Evolutionary conservation across 2,113 vertebrate species (phyloP).

Genomic region (Struthidea cinerea): DNA sequence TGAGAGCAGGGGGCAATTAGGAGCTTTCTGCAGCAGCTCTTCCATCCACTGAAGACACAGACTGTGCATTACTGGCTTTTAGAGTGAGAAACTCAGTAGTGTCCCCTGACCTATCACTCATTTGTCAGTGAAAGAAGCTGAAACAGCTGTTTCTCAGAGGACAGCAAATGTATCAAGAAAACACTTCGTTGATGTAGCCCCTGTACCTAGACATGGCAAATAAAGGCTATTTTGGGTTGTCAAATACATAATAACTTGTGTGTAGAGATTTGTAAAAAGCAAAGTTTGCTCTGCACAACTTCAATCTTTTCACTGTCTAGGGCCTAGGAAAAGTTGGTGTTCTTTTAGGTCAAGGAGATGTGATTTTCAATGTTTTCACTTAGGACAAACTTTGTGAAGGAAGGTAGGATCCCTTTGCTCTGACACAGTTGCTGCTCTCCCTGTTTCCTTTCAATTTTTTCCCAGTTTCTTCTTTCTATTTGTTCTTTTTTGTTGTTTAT

Average conservation of each 20-base stretch:
- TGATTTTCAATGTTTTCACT: background rate
- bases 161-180: background rate
- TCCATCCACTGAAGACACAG: background rate
- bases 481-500: background rate
- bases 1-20: constrained; percentile 1
- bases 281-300: constrained; percentile 15
- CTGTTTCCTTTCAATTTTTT: background rate
- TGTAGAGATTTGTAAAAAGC: constrained; percentile 21
- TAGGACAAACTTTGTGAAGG: background rate
- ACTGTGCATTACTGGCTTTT: constrained; percentile 29
- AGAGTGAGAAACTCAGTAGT: background rate
- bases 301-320: background rate
- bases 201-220: background rate
- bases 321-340: background rate
- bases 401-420: background rate
- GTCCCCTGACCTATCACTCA: background rate
- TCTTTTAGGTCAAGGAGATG: background rate
- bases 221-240: constrained; percentile 1
- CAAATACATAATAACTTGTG: background rate
- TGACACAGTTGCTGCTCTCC: background rate
- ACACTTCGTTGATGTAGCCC: background rate
- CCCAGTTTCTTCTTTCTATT: background rate
- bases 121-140: background rate
- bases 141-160: constrained; percentile 10
- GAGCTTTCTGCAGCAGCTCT: background rate